Percentiles rank a stretch among this genome's conserved stretches.
Conservation (phyloP, 1,140 invertebrate species). For the Pissodes strobi region DNA sequence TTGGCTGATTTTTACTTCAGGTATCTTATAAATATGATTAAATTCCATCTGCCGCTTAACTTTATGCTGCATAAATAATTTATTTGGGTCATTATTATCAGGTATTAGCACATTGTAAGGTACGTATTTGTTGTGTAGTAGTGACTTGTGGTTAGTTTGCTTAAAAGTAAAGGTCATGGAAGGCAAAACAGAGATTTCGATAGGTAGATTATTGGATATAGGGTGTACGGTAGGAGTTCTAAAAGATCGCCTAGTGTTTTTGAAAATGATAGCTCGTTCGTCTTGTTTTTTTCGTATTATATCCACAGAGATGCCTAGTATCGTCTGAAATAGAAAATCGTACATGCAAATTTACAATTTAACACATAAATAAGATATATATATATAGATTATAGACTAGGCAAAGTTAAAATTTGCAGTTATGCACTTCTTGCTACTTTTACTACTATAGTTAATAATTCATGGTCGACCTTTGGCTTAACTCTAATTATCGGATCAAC, state of each 20-base stretch:
- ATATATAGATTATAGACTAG: too few relatives aligned
- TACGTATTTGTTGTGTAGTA: conserved; percentile 39
- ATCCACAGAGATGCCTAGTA: conserved; percentile 55
- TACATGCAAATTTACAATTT: too few relatives aligned
- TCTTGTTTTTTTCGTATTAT: conserved; percentile 54
- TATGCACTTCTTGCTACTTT: too few relatives aligned
- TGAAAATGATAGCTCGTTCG: conserved; percentile 58
- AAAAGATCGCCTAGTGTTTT: conserved; percentile 58
- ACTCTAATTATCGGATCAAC: too few relatives aligned
- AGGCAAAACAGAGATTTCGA: conserved; percentile 53
- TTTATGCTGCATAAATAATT: conserved; percentile 7
- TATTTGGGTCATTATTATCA: conserved; percentile 36
- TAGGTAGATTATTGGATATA: conserved; percentile 47
- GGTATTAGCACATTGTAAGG: conserved; percentile 38
- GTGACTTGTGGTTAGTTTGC: conserved; percentile 38
- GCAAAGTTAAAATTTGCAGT: too few relatives aligned
- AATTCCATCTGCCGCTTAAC: conserved; percentile 15
- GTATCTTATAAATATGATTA: conserved; percentile 41
- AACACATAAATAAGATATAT: too few relatives aligned
- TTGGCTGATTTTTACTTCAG: conserved; percentile 44
- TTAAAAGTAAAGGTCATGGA: conserved; percentile 52
- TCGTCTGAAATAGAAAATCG: conserved; percentile 48
- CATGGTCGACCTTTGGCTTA: too few relatives aligned
- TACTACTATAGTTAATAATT: too few relatives aligned
- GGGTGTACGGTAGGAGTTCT: conserved; percentile 55